These are phyloP conservation scores for Leptopterna dolabrata DNA, from an alignment of 2,888 invertebrate genomes.

Conservation along the genomic window DNA sequence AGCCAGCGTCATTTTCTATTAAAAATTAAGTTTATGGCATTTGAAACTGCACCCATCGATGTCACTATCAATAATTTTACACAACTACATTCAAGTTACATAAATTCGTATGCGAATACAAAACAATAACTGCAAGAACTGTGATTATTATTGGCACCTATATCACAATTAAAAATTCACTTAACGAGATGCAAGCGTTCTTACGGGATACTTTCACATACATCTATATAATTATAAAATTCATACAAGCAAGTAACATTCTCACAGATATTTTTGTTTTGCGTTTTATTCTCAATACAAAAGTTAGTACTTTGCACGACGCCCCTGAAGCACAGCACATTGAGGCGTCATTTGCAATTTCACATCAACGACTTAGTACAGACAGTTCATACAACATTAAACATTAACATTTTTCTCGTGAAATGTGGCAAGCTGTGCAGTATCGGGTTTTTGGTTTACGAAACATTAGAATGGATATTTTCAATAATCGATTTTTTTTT, in stretches of 20 bases:
- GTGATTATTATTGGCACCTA: conserved; percentile 53
- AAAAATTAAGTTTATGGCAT: no score
- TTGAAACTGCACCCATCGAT: no score
- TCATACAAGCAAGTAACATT: conserved; percentile 41
- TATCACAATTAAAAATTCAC: conserved; percentile 50
- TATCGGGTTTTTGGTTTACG: not conserved
- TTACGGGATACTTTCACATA: conserved; percentile 28
- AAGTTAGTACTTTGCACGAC: conserved; percentile 24
- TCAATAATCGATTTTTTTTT: no score
- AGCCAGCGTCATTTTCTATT: no score
- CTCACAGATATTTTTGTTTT: not conserved
- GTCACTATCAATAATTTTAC: no score
- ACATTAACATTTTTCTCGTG: not conserved
- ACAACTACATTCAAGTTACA: conserved; percentile 32
- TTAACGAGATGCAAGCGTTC: conserved; percentile 49
- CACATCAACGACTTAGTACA: conserved; percentile 4
- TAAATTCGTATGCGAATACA: conserved; percentile 30
- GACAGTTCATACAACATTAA: not conserved
- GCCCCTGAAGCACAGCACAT: not conserved
- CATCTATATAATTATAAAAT: conserved; percentile 37
- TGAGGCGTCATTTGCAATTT: conserved; percentile 26
- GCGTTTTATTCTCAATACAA: conserved; percentile 35
- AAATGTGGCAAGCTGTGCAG: not conserved
- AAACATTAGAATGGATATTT: not conserved
- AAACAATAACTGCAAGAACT: conserved; percentile 51